These are phyloP conservation scores for Taeniopygia guttata DNA, from an alignment of 2,797 vertebrate species.

Conservation along the genomic window DNA sequence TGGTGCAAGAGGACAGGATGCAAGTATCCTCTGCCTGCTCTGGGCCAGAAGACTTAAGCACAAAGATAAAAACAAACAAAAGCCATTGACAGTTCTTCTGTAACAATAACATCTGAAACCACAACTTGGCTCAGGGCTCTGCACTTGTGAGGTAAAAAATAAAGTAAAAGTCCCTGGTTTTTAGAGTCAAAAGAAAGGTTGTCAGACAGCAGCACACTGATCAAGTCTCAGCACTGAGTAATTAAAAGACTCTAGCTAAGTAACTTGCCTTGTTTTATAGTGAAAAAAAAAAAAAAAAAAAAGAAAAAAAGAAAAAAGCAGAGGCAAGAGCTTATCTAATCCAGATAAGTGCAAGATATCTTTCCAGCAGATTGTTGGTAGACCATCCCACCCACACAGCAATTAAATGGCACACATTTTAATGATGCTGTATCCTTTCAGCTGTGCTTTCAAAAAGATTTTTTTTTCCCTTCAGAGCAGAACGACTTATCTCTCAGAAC, in stretches of 20 bases:
- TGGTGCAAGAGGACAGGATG: neutral
- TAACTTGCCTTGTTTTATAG: neutral
- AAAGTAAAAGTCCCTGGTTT: neutral
- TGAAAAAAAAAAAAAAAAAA: too few relatives aligned
- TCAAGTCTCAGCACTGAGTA: neutral
- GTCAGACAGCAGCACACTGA: neutral
- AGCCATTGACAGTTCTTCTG: neutral
- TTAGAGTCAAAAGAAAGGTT: neutral
- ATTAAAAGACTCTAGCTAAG: neutral
- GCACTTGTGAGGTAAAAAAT: accelerated
- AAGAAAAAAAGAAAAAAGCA: neutral
- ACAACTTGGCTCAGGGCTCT: neutral
- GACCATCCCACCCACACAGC: neutral
- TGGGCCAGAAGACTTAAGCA: neutral
- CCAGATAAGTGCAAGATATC: neutral
- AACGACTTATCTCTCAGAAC: neutral
- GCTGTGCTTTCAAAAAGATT: neutral
- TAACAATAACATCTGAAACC: neutral
- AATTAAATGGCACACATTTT: neutral
- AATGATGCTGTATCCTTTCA: neutral
- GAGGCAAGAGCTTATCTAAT: neutral
- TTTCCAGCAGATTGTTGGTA: neutral
- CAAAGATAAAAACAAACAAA: neutral
- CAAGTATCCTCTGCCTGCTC: accelerated
- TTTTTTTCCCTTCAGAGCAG: neutral